Base-by-base conservation (phyloP, 2,797 vertebrate species). In the Sandelia bainsii region DNA sequence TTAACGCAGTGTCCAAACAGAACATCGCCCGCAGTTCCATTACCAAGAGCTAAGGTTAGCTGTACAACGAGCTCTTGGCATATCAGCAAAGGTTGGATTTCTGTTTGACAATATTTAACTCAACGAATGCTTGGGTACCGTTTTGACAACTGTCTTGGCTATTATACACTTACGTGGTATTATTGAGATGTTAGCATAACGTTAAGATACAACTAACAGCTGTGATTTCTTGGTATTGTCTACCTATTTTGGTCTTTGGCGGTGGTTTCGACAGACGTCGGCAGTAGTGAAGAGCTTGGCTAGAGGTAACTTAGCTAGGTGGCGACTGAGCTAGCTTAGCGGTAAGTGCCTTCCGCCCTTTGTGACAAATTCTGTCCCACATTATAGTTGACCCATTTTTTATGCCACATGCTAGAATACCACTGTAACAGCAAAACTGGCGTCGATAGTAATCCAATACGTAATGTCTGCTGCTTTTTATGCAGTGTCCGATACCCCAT, bases 291-390 rank as follows among this genome's bases (percentile, higher is more conserved):
- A 59, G 54, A 50, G 66, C 73, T 58, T 32, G 6, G 53, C 56
- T 69, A n/a, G 19, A 42, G 40, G 12, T 42, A 32, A 32, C 6
- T 32, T 32, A 42, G 14, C 13, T 75, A 79, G 64, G 72, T 72
- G 66, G 79, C 75, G 51, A 50, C 69, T 52, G 34, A 69, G 80
- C 84, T 79, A 79, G 42, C 65, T 70, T 46, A 46, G 44, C 44
- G 44, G 19, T 46, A 46, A 46, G 44, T n/a, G 65, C 80, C 74
- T 91, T 90, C 86, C 90, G 88, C 91, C 88, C 87, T 89, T 88
- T 90, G 90, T 91, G 86, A 66, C 46, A 81, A 71, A 78, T 74
- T 65, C 77, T 82, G 69, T 82, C 72, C 70, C 75, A 69, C n/a
- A 75, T 62, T 71, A 34, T 27, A 70, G 49, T 46, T 79, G 72